Conservation (phyloP, 2,888 invertebrate genomes). For the Ethmia dodecea region DNA sequence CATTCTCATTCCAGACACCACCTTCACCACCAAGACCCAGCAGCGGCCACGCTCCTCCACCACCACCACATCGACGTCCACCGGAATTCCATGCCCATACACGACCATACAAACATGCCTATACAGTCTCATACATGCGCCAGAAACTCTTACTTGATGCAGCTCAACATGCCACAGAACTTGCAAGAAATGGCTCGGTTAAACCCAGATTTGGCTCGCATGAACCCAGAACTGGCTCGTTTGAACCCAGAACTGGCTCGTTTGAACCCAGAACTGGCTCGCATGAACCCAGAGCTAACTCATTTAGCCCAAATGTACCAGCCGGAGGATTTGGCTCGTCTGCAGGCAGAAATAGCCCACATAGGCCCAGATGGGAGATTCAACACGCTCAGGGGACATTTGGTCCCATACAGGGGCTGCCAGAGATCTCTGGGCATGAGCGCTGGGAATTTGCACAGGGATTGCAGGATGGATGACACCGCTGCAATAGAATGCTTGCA, state of each 20-base stretch:
- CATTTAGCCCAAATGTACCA: constrained; percentile 34
- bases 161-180: constrained; percentile 17
- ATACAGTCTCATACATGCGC: constrained; percentile 49
- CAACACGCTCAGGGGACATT: constrained; percentile 61
- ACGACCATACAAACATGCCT: constrained; percentile 31
- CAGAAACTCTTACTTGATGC: constrained; percentile 47
- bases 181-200: constrained; percentile 28
- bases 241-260: constrained; percentile 35
- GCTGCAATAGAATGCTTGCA: constrained; percentile 56
- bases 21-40: constrained; percentile 62
- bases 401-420: constrained; percentile 60
- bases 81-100: constrained; percentile 36
- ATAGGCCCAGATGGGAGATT: constrained; percentile 44
- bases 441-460: constrained; percentile 54
- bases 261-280: constrained; percentile 33
- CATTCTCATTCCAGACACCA: constrained; percentile 53
- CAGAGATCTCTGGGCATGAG: constrained; percentile 52
- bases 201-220: constrained; percentile 29
- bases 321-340: constrained; percentile 33
- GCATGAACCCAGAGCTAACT: constrained; percentile 33
- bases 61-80: constrained; percentile 63
- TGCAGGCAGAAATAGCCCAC: constrained; percentile 43
- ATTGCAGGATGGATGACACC: constrained; percentile 50
- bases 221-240: constrained; percentile 35
- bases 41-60: constrained; percentile 61